These are phyloP conservation scores for Prenolepis imparis DNA, from an alignment of 2,888 invertebrate genomes.

Conservation along the genomic window DNA sequence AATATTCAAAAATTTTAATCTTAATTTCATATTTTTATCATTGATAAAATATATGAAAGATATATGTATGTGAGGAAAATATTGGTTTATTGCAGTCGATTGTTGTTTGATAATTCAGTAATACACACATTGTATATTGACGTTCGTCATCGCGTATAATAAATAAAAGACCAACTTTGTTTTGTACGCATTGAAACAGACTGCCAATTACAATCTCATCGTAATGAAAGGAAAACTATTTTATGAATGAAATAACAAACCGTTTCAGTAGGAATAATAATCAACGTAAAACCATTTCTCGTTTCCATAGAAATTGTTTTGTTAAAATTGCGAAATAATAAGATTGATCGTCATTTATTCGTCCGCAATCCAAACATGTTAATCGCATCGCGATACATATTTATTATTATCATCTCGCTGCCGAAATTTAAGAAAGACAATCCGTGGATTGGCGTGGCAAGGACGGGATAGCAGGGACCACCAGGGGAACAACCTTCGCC, in stretches of 20 bases:
- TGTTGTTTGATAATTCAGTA: neutral
- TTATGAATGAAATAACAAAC: neutral
- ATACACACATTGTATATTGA: neutral
- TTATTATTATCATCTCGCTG: slow-evolving; percentile 43
- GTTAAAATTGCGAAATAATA: neutral
- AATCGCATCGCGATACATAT: slow-evolving; percentile 23
- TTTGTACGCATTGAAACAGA: neutral
- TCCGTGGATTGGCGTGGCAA: neutral
- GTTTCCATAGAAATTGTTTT: neutral
- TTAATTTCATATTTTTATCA: neutral
- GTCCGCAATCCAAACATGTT: slow-evolving; percentile 15
- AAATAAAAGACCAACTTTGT: neutral
- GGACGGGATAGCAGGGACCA: slow-evolving; percentile 60
- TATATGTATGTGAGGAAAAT: neutral
- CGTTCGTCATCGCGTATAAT: neutral
- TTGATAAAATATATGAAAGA: neutral
- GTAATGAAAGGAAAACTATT: neutral
- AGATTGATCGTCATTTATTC: neutral
- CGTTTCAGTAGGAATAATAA: neutral
- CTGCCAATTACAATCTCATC: neutral
- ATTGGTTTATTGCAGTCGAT: neutral
- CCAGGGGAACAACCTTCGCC: slow-evolving; percentile 49
- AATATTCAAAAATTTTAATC: neutral
- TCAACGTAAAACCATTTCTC: neutral
- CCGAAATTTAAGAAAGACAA: slow-evolving; percentile 15